Percentiles rank a stretch among this genome's conserved stretches.
Evolutionary conservation across 2,113 vertebrate species (phyloP).

Genomic region (Sceloporus tristichus): DNA sequence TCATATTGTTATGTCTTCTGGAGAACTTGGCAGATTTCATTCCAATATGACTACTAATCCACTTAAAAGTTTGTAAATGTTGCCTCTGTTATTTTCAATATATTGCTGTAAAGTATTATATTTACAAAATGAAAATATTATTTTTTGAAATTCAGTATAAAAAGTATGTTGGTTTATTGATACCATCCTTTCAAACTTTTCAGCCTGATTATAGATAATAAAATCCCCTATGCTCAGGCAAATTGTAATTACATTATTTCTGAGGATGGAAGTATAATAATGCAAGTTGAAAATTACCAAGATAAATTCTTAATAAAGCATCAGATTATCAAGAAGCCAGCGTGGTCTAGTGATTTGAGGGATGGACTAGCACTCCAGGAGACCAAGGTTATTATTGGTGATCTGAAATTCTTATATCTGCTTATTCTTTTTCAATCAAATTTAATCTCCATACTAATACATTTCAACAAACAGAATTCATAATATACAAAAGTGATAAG

Average conservation of each 20-base stretch:
- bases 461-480: conserved; percentile 33
- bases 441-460: conserved; percentile 43
- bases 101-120: not conserved
- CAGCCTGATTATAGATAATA: conserved; percentile 46
- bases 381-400: conserved; percentile 30
- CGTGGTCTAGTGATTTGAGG: no score
- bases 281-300: conserved; percentile 52
- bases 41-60: conserved; percentile 18
- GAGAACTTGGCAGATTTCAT: conserved; percentile 19
- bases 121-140: conserved; percentile 27
- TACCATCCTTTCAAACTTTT: not conserved
- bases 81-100: not conserved
- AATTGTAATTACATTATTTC: conserved; percentile 33
- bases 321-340: conserved; percentile 60
- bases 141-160: not conserved
- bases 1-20: not conserved
- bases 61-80: conserved; percentile 24
- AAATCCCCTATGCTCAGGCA: conserved; percentile 47
- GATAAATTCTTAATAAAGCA: conserved; percentile 56
- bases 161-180: not conserved
- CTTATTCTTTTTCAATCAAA: conserved; percentile 7
- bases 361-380: no score
- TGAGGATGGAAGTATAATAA: conserved; percentile 55
- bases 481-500: conserved; percentile 42
- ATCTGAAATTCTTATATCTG: conserved; percentile 18